Evolutionary conservation across 2,113 vertebrate genomes (phyloP).

Genomic region (Aepyceros melampus): DNA sequence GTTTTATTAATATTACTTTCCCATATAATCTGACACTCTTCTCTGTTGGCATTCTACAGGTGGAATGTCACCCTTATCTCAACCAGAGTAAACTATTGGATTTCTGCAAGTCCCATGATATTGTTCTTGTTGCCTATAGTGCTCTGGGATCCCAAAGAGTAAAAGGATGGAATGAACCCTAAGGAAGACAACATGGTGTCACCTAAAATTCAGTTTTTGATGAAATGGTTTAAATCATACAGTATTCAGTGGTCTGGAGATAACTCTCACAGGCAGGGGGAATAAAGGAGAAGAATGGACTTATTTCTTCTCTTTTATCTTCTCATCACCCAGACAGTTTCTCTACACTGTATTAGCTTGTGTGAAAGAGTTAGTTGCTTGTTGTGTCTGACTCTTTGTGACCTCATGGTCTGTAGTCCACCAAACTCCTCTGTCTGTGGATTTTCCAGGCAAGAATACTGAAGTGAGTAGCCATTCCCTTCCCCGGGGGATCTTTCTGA

Average conservation of each 20-base stretch:
- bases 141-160: slow-evolving; percentile 77
- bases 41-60: slow-evolving; percentile 61
- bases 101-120: slow-evolving; percentile 82
- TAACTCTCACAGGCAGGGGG: not conserved
- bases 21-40: not conserved
- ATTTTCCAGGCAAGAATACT: no score
- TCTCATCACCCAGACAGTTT: not conserved
- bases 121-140: slow-evolving; percentile 79
- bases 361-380: not conserved
- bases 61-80: slow-evolving; percentile 76
- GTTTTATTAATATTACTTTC: not conserved
- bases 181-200: not conserved
- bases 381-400: not conserved
- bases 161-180: not conserved
- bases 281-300: not conserved
- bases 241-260: not conserved
- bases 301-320: not conserved
- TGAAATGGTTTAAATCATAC: not conserved
- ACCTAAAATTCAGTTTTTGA: not conserved
- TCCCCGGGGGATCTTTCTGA: no score
- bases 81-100: slow-evolving; percentile 81
- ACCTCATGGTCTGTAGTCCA: not conserved
- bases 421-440: no score
- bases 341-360: not conserved
- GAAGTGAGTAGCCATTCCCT: no score